Evolutionary conservation across 2,113 vertebrate genomes (phyloP), one percentile per base, ranked within the genome.

Genomic region (Propithecus coquereli): DNA sequence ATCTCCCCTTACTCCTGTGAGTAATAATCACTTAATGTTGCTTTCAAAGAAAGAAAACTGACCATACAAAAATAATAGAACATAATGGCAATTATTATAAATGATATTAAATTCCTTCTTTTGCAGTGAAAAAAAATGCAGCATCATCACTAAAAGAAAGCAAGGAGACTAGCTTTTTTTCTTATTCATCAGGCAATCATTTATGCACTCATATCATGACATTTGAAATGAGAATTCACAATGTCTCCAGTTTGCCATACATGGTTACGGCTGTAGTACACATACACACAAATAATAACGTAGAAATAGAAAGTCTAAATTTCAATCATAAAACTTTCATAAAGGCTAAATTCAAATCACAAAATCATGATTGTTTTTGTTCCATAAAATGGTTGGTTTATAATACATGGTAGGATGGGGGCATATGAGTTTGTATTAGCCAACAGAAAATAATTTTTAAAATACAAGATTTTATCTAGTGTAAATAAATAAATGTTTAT

Each of bases 41-140:
- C 47, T 89, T 85, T 93, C 20, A 52, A 57, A 92, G 77, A 94
- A 70, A 94, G 16, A 95, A 84, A 94, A 87, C 2, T 37, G 43
- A 59, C 0, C 34, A 50, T 57, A 22, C 17, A 87, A 89, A 77
- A 45, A 52, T 2, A 37, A 17, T 52, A 70, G 40, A 77, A 82
- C n/a, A 47, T 25, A 71, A 71, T 34, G 43, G 22, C 25, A 63
- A 76, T 61, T 88, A 23, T 65, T 76, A 71, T 45, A 74, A 54
- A 88, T 65, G 18, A 25, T 40, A 83, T 13, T 79, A 18, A 34
- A 83, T 13, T 79, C 68, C 5, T 83, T 76, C 43, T 74, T 74
- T 84, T 61, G 20, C 10, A 50, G 57, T 65, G 40, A 32, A 93
- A 59, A 80, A 14, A 91, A 92, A 74, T n/a, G 20, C 1, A 27